Conservation (phyloP, 2,797 vertebrate species). For the Lophius americanus region DNA sequence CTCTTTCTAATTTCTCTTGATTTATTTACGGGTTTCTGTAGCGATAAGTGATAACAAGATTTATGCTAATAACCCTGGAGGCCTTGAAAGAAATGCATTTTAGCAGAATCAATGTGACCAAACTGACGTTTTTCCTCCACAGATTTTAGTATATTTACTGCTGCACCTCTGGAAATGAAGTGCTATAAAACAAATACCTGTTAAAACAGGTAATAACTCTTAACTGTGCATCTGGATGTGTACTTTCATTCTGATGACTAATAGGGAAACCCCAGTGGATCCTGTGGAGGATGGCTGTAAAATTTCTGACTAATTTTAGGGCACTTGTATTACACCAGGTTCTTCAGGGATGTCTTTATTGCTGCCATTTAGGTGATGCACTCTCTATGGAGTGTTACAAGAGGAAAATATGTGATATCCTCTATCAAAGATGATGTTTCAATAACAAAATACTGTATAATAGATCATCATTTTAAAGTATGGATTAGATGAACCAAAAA, state of each 20-base stretch:
- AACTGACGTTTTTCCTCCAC: too few relatives aligned
- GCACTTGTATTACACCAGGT: too few relatives aligned
- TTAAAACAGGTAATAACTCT: background rate
- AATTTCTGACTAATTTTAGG: too few relatives aligned
- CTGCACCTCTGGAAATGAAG: too few relatives aligned
- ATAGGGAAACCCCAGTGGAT: too few relatives aligned
- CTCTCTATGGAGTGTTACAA: background rate
- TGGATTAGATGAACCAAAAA: background rate
- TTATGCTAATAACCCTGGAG: constrained; percentile 2
- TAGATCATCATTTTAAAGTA: background rate
- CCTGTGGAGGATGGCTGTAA: too few relatives aligned
- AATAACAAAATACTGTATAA: background rate
- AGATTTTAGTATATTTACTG: too few relatives aligned
- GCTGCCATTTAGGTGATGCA: background rate
- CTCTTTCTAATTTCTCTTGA: constrained; percentile 11
- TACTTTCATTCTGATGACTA: too few relatives aligned
- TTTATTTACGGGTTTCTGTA: constrained; percentile 11
- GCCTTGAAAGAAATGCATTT: background rate
- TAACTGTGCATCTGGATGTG: too few relatives aligned
- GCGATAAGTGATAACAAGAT: constrained; percentile 2
- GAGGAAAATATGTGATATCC: background rate
- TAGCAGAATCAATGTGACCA: too few relatives aligned
- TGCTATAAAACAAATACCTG: too few relatives aligned
- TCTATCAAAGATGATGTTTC: background rate
- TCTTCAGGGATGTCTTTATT: background rate